Evolutionary conservation across 1,140 invertebrate genomes (phyloP).

Genomic region (Platyscapa corneri): DNA sequence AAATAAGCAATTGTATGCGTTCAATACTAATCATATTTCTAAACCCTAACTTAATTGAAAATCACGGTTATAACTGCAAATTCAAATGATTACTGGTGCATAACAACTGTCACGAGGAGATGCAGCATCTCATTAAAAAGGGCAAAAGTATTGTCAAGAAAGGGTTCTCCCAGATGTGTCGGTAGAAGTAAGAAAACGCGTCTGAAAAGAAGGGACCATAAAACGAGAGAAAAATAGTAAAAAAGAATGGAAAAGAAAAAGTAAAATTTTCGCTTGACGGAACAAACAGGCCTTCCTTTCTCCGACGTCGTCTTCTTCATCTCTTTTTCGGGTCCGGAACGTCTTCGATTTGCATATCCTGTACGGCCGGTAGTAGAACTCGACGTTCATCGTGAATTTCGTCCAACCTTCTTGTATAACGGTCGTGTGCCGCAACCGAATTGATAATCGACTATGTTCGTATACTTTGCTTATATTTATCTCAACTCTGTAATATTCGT

Average conservation of each 20-base stretch:
- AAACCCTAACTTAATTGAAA: background rate
- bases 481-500: background rate
- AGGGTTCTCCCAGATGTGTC: background rate
- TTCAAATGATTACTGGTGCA: conserved; percentile 31
- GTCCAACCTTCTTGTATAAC: conserved; percentile 59
- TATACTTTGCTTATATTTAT: background rate
- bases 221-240: conserved; percentile 22
- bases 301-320: conserved; percentile 6
- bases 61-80: conserved; percentile 2
- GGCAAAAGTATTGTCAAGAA: background rate
- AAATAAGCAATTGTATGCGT: no score
- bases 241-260: conserved; percentile 33
- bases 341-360: conserved; percentile 66
- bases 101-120: background rate
- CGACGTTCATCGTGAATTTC: conserved; percentile 26
- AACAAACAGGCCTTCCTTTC: conserved; percentile 6
- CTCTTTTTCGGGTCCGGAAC: conserved; percentile 8
- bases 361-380: conserved; percentile 67
- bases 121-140: background rate
- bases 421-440: conserved; percentile 60
- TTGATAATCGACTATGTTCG: conserved; percentile 58
- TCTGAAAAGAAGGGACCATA: conserved; percentile 8
- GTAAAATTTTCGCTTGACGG: conserved; percentile 48
- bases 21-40: background rate
- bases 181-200: background rate